Base-by-base conservation (phyloP, 1,140 invertebrate genomes). In the Monomorium pharaonis region DNA sequence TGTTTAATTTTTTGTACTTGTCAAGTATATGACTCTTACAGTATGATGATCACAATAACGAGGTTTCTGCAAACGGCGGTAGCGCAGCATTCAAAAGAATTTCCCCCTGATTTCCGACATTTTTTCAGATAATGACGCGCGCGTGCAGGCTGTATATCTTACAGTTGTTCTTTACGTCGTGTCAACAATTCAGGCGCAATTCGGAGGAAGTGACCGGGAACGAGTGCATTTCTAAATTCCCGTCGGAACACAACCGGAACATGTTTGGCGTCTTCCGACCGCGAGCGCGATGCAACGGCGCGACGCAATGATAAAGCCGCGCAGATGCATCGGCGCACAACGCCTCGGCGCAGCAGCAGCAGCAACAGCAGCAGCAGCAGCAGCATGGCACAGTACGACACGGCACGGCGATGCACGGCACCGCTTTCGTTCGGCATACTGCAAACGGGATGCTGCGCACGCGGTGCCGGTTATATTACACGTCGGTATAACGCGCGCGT, bases 381-480 rank as follows among this genome's bases (percentile, higher is more conserved):
- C 44, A 47, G 74, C 10, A 44, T 37, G 54, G 33, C 16, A 33
- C 27, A 24, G 75, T 18, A 47, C 18, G 27, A 27, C 58, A 37
- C 51, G n/a, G 70, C 18, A n/a, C 51, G n/a, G n/a, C n/a, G n/a
- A n/a, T n/a, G n/a, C 33, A 58, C 72, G 16, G 44, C 47, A 42
- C 30, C n/a, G 70, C 30, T 72, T 70, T 81, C 77, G 77, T 81
- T 70, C 77, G 63, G 65, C 30, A 47, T 37, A 63, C 42, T 67
- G 44, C 62, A 74, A 44, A 21, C 67, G 67, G 67, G 78, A 83
- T 56, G 65, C 65, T 58, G 78, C 72, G 88, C 89, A 78, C 78
- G 85, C 86, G 88, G 89, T 84, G 90, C 88, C 77, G 89, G 90
- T 91, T 91, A 91, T 91, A 91, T 91, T 91, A 90, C 88, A 91